These are phyloP conservation scores for Onychomys leucogaster DNA, from an alignment of 2,797 vertebrate species.

Conservation along the genomic window DNA sequence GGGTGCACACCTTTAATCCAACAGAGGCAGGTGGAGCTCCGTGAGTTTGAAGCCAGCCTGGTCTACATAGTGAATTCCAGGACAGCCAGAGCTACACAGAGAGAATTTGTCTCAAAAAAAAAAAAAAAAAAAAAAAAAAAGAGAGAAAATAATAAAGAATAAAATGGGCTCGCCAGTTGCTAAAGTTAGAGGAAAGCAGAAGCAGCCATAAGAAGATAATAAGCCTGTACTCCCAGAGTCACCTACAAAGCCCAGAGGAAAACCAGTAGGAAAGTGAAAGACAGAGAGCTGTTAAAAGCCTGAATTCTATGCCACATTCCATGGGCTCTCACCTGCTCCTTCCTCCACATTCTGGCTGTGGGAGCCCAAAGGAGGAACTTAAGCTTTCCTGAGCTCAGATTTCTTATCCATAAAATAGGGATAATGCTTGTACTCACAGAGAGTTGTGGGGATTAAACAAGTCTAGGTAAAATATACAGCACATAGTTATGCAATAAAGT, in stretches of 20 bases:
- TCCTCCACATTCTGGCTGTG: neutral
- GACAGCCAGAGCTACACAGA: neutral
- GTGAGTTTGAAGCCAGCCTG: neutral
- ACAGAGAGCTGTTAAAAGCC: neutral
- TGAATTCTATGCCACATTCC: neutral
- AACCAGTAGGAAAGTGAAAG: neutral
- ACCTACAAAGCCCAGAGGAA: neutral
- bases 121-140: neutral
- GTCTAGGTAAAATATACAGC: neutral
- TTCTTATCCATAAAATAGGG: neutral
- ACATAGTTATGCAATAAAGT: neutral
- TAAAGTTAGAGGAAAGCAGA: neutral
- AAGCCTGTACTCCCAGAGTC: accelerated
- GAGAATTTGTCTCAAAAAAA: neutral
- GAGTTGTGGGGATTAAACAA: neutral
- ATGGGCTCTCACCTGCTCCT: neutral
- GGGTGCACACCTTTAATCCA: neutral
- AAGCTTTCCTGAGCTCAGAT: neutral
- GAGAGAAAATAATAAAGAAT: neutral
- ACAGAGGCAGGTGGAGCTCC: neutral
- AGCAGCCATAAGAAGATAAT: no score
- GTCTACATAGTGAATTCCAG: neutral
- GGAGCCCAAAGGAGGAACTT: neutral
- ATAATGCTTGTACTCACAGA: neutral
- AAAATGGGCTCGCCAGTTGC: neutral